These are phyloP conservation scores for Byasa hedistus DNA, from an alignment of 2,888 invertebrate species.

Conservation along the genomic window DNA sequence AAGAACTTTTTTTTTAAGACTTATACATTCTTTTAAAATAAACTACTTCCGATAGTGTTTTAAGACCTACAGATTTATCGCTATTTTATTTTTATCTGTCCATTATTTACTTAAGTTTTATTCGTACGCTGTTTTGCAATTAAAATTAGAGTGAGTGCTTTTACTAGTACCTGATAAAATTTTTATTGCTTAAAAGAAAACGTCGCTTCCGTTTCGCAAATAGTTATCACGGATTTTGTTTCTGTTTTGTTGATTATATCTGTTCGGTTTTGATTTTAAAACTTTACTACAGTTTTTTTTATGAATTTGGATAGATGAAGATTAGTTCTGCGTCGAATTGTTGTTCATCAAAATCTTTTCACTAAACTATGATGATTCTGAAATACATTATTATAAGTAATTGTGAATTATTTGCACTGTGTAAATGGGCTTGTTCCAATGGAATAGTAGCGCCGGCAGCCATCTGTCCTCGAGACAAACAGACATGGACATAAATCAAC, in stretches of 20 bases:
- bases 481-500: conserved; percentile 26
- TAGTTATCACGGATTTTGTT: background rate
- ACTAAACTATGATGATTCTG: background rate
- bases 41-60: no score
- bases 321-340: no score
- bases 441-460: conserved; percentile 11
- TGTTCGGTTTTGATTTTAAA: background rate
- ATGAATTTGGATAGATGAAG: no score
- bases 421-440: background rate
- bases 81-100: background rate
- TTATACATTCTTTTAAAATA: no score
- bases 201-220: conserved; percentile 17
- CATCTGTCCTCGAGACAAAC: conserved; percentile 25
- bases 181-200: conserved; percentile 25
- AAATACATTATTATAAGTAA: background rate
- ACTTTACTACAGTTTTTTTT: background rate
- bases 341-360: background rate
- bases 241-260: background rate
- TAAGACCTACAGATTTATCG: background rate
- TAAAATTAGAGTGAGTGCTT: conserved; percentile 28
- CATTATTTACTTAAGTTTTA: conserved; percentile 5
- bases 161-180: conserved; percentile 24
- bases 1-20: no score
- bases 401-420: conserved; percentile 6
- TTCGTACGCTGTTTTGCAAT: conserved; percentile 23